Conservation (phyloP, 2,888 invertebrate genomes). For the Dynastes tityus region DNA sequence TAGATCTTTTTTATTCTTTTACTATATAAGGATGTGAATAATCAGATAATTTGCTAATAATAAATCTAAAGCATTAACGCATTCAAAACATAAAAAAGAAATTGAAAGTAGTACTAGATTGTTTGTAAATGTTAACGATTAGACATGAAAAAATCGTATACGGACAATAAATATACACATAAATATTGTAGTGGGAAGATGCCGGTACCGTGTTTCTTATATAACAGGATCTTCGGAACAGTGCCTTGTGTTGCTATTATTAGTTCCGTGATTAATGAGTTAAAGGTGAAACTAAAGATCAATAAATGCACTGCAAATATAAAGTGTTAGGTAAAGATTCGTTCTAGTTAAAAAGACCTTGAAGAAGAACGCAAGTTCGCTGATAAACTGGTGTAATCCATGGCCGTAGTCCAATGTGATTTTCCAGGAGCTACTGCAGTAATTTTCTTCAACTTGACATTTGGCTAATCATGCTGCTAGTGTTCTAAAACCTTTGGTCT, state of each 20-base stretch:
- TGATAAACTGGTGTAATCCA: no score
- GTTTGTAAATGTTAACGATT: neutral
- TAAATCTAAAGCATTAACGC: neutral
- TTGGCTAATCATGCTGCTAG: no score
- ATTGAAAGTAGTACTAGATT: constrained; percentile 5
- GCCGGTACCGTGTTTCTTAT: neutral
- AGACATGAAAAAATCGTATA: neutral
- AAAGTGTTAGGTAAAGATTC: neutral
- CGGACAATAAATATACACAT: neutral
- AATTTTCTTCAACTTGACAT: no score
- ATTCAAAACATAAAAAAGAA: neutral
- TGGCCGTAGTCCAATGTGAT: no score
- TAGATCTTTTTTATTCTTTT: neutral
- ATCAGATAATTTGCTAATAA: neutral
- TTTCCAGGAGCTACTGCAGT: no score
- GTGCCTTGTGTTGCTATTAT: neutral
- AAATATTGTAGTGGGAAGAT: neutral
- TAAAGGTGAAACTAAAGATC: constrained; percentile 19
- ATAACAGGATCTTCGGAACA: constrained; percentile 10
- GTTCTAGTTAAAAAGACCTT: no score
- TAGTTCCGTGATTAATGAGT: constrained; percentile 9
- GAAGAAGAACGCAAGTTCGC: no score
- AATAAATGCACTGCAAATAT: neutral
- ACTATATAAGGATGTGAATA: neutral
- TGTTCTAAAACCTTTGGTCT: no score